Conservation (phyloP, 2,888 invertebrate genomes). For the Aphodius granarius region DNA sequence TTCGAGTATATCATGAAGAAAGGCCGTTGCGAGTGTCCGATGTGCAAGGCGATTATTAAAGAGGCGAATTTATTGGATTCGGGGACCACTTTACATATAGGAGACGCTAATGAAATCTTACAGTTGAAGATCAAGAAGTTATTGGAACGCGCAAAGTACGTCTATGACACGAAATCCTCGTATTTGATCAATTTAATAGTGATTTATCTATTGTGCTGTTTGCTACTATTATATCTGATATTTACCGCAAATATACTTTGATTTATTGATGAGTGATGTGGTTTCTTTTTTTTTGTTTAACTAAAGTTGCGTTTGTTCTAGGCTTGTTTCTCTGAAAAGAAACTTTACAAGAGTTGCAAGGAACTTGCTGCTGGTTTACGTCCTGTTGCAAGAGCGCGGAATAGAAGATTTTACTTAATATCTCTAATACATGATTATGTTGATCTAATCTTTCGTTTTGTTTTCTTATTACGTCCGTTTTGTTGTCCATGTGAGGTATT, state of each 20-base stretch:
- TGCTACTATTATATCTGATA: constrained; percentile 21
- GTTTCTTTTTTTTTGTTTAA: too few relatives aligned
- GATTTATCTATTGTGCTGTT: constrained; percentile 19
- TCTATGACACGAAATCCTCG: constrained; percentile 4
- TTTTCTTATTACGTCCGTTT: too few relatives aligned
- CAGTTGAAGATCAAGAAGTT: constrained; percentile 17
- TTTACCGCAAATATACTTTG: constrained; percentile 22
- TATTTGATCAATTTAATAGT: constrained; percentile 15
- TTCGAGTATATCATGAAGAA: constrained; percentile 16
- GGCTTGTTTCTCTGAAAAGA: background rate
- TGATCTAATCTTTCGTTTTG: too few relatives aligned
- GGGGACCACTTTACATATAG: background rate
- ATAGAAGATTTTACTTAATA: background rate
- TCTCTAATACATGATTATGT: background rate
- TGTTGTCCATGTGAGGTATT: too few relatives aligned
- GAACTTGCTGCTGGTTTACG: constrained; percentile 5
- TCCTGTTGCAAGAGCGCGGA: background rate
- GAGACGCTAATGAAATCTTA: constrained; percentile 4
- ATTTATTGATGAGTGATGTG: too few relatives aligned
- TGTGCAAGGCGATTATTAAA: constrained; percentile 16
- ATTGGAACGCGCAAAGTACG: constrained; percentile 19
- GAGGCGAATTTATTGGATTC: constrained; percentile 16
- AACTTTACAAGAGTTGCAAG: background rate
- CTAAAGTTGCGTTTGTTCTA: background rate
- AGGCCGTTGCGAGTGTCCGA: constrained; percentile 16